Base-by-base conservation (phyloP, 2,113 vertebrate genomes). In the Toxotes jaculatrix region DNA sequence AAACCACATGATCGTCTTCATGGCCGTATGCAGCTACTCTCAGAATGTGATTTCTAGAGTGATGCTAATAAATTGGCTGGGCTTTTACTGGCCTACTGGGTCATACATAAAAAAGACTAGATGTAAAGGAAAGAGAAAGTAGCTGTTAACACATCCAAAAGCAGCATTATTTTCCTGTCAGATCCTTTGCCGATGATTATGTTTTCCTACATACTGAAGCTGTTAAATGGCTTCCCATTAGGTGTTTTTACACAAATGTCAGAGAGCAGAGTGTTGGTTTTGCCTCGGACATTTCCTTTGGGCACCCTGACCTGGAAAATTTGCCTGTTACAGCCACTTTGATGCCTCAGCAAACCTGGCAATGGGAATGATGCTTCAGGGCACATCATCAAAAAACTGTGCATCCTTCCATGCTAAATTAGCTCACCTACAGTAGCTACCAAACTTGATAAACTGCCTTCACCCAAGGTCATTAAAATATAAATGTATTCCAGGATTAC, bases 301-400 rank as follows among this genome's bases (percentile, higher is more conserved):
- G 71, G 73, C 76, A 82, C 45, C 32, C 56, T 87, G 88, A 85
- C 82, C 82, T 85, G 82, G 82, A 85, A 85, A 85, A 83, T 85
- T 17, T 89, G 62, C 82, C 64, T 51, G 19, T 85, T 80, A 72
- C 4, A 78, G 45, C 67, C 79, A 79, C 75, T 89, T 82, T 77
- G 79, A 85, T 86, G 79, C 82, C 75, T 87, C 77, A 81, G 77
- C 64, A 78, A 71, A 70, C 57, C 60, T 62, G 74, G 77, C 80
- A 83, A 74, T 71, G 60, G 56, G n/a, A 55, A 36, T 36, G 34
- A 74, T 53, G 77, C 81, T 75, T 75, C 45, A 34, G 68, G 88
- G 76, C 64, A 71, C 73, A 62, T 83, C 77, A 85, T 68, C 77
- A 74, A 55, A 74, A 80, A 85, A 74, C 21, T 67, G 55, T 73